Percentiles rank a stretch among this genome's conserved stretches.
phyloP scores from a whole-genome alignment of 2,113 vertebrate species.

The Cygnus buccinator region DNA sequence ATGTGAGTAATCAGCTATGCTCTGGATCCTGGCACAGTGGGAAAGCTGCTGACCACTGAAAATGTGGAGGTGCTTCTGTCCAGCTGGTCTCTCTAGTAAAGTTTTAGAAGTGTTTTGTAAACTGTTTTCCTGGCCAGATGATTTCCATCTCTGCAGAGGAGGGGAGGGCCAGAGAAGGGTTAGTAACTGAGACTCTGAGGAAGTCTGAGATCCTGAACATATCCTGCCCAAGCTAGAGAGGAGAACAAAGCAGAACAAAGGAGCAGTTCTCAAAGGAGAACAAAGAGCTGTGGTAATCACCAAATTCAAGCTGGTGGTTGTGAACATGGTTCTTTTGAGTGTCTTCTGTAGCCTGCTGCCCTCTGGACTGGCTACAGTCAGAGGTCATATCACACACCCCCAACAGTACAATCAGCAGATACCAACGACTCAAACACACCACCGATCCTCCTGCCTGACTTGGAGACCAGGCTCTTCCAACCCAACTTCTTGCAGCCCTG shows the following conservation, averaged over 20 bases:
- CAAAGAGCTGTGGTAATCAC: neutral
- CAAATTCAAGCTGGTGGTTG: neutral
- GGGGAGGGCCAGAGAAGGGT: neutral
- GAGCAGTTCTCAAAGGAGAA: too few relatives aligned
- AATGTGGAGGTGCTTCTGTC: too few relatives aligned
- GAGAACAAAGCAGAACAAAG: neutral
- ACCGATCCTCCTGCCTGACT: neutral
- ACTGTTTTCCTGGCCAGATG: neutral
- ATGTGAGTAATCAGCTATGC: neutral
- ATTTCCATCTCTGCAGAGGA: neutral
- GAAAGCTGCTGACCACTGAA: too few relatives aligned
- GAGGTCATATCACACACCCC: neutral
- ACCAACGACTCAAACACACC: neutral
- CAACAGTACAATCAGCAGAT: too few relatives aligned
- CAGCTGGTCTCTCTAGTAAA: too few relatives aligned
- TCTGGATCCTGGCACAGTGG: neutral
- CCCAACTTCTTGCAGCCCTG: accelerated
- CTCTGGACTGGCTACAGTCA: neutral
- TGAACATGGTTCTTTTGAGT: neutral
- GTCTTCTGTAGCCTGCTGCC: neutral
- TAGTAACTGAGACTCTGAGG: neutral
- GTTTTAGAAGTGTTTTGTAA: too few relatives aligned
- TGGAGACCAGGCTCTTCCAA: neutral
- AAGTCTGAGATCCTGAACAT: neutral
- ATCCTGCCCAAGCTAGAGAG: neutral